These are phyloP conservation scores for Tor tambroides DNA, from an alignment of 2,113 vertebrate genomes.

Conservation along the genomic window DNA sequence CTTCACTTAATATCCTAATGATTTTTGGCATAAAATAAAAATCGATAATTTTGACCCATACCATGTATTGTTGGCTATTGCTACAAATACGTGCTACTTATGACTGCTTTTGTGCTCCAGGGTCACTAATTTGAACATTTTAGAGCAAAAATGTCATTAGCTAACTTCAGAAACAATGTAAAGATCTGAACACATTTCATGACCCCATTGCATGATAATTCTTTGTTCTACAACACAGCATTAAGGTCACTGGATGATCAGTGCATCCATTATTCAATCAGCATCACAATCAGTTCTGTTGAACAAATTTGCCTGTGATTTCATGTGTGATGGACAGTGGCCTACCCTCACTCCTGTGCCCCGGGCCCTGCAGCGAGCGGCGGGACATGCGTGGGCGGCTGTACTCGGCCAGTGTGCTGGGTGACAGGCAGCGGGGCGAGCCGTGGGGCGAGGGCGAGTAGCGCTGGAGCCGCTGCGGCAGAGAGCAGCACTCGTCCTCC, in stretches of 20 bases:
- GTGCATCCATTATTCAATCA: background rate
- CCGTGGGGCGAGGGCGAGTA: conserved; percentile 84
- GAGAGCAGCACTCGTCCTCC: conserved; percentile 79
- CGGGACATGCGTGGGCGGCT: conserved; percentile 76
- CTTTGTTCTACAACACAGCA: background rate
- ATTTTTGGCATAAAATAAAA: no score
- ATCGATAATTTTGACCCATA: no score
- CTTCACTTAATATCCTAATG: no score
- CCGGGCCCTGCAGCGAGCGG: conserved; percentile 78
- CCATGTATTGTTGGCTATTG: no score
- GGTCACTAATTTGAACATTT: no score
- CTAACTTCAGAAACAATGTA: background rate
- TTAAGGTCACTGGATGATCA: background rate
- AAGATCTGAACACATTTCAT: background rate
- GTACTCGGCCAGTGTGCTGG: conserved; percentile 75
- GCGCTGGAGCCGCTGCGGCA: conserved; percentile 75
- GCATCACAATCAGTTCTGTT: background rate
- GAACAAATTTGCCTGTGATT: no score
- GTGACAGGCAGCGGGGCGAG: conserved; percentile 87
- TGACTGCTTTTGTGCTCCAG: no score
- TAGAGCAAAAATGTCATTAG: no score
- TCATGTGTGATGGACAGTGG: background rate
- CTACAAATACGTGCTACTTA: no score
- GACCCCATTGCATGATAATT: background rate
- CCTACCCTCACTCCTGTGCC: conserved; percentile 82